These are phyloP conservation scores for Apis laboriosa DNA, from an alignment of 1,140 invertebrate species.

Conservation along the genomic window DNA sequence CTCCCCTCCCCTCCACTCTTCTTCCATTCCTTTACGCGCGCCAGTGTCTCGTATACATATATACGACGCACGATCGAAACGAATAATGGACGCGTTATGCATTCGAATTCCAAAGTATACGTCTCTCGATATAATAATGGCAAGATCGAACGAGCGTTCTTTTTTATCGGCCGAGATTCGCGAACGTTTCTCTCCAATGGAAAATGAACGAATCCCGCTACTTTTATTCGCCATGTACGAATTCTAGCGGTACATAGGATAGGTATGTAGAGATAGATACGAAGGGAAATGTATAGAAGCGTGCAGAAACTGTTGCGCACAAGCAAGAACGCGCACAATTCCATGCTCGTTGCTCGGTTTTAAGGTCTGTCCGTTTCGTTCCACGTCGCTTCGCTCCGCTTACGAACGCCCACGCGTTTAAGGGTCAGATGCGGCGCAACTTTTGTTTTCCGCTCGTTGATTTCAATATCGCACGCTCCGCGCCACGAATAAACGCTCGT, in stretches of 20 bases:
- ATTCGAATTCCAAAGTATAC: too few species aligned
- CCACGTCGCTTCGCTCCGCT: constrained; percentile 39
- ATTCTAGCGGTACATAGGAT: too few species aligned
- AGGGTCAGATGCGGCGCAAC: constrained; percentile 32
- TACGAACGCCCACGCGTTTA: constrained; percentile 26
- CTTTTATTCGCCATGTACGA: too few species aligned
- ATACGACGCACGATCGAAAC: too few species aligned
- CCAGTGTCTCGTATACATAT: too few species aligned
- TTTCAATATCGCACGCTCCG: constrained; percentile 64
- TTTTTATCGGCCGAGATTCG: neutral
- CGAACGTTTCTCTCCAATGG: neutral
- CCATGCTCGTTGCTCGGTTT: constrained; percentile 30
- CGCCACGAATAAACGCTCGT: constrained; percentile 16
- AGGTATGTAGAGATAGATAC: neutral
- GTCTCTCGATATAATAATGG: too few species aligned
- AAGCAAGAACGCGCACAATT: constrained; percentile 26
- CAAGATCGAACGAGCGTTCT: too few species aligned
- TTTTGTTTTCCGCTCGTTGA: constrained; percentile 57
- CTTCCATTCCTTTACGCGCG: constrained; percentile 10
- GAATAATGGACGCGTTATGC: too few species aligned
- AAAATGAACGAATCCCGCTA: neutral
- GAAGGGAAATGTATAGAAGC: neutral
- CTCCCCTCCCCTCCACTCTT: neutral
- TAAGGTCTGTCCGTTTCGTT: constrained; percentile 45
- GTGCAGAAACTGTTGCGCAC: neutral